Conservation (phyloP, 2,113 vertebrate genomes). For the Peromyscus leucopus region DNA sequence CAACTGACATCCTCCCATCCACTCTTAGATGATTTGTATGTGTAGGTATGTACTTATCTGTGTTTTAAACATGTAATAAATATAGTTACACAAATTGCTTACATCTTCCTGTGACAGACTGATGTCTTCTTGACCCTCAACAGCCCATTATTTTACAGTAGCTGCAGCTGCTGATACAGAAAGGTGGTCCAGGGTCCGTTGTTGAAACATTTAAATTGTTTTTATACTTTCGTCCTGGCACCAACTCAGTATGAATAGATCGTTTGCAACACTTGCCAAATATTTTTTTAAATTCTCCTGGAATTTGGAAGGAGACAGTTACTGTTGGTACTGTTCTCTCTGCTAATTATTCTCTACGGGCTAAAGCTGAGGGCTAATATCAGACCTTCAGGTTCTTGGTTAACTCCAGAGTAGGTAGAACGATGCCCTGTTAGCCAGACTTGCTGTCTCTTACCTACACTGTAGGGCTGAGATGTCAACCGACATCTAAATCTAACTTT, state of each 20-base stretch:
- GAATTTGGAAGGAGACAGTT: neutral
- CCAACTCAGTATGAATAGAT: neutral
- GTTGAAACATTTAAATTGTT: neutral
- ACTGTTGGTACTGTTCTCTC: neutral
- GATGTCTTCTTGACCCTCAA: rapidly evolving
- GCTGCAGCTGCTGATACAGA: neutral
- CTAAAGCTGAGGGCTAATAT: neutral
- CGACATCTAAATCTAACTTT: neutral
- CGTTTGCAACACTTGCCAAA: neutral
- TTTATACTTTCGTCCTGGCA: neutral
- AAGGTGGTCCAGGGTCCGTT: neutral
- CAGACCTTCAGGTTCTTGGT: too few relatives aligned
- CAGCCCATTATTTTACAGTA: neutral
- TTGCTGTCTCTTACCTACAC: neutral
- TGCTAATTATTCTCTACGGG: neutral
- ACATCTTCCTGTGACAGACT: neutral
- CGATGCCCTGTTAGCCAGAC: neutral
- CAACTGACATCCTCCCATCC: too few relatives aligned
- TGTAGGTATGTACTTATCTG: too few relatives aligned
- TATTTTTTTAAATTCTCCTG: neutral
- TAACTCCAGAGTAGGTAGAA: neutral
- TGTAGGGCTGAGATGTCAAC: neutral
- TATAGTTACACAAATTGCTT: neutral
- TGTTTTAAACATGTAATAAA: neutral
- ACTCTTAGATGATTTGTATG: neutral